Conservation (phyloP, 2,113 vertebrate genomes). For the Sprattus sprattus region DNA sequence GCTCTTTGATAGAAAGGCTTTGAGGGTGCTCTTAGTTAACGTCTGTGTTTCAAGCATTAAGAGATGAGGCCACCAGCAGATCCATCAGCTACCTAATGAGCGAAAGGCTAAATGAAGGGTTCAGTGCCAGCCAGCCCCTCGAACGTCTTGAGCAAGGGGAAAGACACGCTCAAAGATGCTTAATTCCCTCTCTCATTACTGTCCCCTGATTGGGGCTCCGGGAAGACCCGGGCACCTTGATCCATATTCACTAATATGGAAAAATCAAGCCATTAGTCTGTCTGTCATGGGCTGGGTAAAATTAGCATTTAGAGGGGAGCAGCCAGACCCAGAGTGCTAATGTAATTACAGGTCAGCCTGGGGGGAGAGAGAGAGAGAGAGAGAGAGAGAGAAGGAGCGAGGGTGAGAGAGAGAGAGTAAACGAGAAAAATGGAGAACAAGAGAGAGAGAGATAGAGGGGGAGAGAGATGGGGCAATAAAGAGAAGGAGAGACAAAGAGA, state of each 20-base stretch:
- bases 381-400: no score
- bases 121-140: neutral
- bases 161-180: neutral
- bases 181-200: neutral
- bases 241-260: slow-evolving; percentile 1
- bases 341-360: neutral
- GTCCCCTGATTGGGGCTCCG: neutral
- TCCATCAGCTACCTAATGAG: neutral
- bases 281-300: neutral
- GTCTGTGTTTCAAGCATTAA: neutral
- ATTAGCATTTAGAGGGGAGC: neutral
- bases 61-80: neutral
- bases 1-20: neutral
- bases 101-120: neutral
- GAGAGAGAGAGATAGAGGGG: neutral
- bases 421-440: neutral
- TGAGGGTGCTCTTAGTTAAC: neutral
- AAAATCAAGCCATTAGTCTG: neutral
- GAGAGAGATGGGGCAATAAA: neutral
- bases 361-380: neutral
- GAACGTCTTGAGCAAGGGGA: neutral
- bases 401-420: neutral
- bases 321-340: neutral
- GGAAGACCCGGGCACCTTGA: neutral
- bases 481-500: neutral